A percentile compares a stretch with the other conserved stretches of the same genome.
phyloP scores from a whole-genome alignment of 2,888 invertebrate species.

The Limnephilus auricula region DNA sequence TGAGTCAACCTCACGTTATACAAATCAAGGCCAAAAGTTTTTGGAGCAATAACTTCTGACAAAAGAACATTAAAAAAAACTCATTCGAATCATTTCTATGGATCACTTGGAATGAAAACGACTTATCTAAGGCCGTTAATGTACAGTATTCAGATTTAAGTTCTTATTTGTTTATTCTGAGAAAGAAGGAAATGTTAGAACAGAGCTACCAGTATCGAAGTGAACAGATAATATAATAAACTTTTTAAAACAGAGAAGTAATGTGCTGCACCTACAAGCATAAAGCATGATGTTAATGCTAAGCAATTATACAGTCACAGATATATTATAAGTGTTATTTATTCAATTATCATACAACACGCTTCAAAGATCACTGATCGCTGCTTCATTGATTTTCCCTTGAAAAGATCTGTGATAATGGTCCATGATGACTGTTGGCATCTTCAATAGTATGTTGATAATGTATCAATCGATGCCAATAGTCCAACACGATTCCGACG shows the following conservation, averaged over 20 bases:
- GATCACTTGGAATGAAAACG: background rate
- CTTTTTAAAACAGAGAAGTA: too few species aligned
- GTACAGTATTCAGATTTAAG: background rate
- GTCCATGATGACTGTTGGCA: background rate
- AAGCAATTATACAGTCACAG: background rate
- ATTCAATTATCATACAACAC: background rate
- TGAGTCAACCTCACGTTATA: constrained; percentile 31
- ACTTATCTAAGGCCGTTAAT: background rate
- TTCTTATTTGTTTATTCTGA: background rate
- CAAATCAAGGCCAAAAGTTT: constrained; percentile 40
- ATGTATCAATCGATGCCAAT: background rate
- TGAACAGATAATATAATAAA: too few species aligned
- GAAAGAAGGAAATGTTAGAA: too few species aligned
- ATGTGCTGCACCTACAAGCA: too few species aligned
- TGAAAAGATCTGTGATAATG: background rate
- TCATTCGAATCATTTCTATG: background rate
- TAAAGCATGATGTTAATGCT: background rate
- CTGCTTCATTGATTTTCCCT: background rate
- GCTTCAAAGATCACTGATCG: background rate
- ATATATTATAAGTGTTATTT: background rate
- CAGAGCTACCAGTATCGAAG: too few species aligned
- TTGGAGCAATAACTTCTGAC: background rate
- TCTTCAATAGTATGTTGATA: background rate
- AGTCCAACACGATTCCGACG: background rate
- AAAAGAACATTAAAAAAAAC: background rate